phyloP scores from a whole-genome alignment of 2,888 invertebrate genomes.

The Erynnis tages region DNA sequence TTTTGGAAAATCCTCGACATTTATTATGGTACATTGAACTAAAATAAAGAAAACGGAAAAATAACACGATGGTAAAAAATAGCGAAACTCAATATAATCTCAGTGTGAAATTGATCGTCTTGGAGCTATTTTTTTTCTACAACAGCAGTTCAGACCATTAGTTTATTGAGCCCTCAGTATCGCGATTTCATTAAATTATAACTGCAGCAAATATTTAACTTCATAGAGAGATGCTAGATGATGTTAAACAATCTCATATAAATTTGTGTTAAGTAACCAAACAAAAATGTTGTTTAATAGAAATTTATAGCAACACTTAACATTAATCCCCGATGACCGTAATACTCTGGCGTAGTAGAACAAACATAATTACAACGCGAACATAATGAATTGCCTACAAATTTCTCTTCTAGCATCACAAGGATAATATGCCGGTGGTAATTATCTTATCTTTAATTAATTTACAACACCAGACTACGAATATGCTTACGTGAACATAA shows the following conservation, averaged over 20 bases:
- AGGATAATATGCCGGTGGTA: constrained; percentile 38
- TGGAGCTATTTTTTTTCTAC: constrained; percentile 81
- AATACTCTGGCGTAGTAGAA: constrained; percentile 38
- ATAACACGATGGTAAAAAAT: constrained; percentile 50
- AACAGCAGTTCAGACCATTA: constrained; percentile 55
- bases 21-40: constrained; percentile 58
- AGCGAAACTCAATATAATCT: constrained; percentile 36
- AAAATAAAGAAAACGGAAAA: constrained; percentile 51
- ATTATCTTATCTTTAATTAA: constrained; percentile 58
- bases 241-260: neutral
- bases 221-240: neutral
- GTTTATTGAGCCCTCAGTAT: constrained; percentile 1
- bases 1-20: constrained; percentile 18
- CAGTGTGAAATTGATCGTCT: constrained; percentile 37
- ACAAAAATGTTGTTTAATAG: constrained; percentile 4
- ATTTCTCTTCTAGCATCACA: constrained; percentile 42
- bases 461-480: constrained; percentile 47
- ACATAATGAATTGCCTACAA: constrained; percentile 38
- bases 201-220: neutral
- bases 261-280: neutral
- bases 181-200: neutral
- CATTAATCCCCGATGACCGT: constrained; percentile 14
- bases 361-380: constrained; percentile 37
- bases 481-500: constrained; percentile 35
- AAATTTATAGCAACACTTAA: constrained; percentile 18